Evolutionary conservation across 2,113 vertebrate species (phyloP).

Genomic region (Sinocyclocheilus anophthalmus): DNA sequence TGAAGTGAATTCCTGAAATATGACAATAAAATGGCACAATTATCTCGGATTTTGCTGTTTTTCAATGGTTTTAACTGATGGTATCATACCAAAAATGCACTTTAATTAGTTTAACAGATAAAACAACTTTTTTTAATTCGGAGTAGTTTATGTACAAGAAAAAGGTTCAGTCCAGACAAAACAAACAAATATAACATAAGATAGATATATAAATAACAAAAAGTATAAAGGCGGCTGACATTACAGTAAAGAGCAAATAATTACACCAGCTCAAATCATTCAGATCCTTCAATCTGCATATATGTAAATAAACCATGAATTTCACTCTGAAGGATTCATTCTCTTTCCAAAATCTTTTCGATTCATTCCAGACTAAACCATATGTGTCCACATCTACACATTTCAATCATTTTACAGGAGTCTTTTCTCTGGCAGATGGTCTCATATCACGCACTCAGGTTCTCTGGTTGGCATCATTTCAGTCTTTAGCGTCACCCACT

Average conservation of each 20-base stretch:
- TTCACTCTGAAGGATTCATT: not conserved
- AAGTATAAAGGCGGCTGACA: not conserved
- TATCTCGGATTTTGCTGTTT: not conserved
- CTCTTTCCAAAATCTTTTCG: constrained; percentile 14
- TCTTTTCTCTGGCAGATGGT: not conserved
- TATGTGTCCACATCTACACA: not conserved
- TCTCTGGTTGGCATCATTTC: constrained; percentile 49
- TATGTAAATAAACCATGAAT: constrained; percentile 7
- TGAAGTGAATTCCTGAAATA: constrained; percentile 8
- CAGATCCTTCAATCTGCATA: not conserved
- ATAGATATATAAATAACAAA: not conserved
- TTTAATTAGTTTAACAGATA: constrained; percentile 31
- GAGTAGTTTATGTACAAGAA: constrained; percentile 50
- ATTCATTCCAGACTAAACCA: not conserved
- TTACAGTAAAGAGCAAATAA: not conserved
- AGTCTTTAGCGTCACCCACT: constrained; percentile 89
- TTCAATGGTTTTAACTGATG: not conserved
- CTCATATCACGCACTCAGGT: not conserved
- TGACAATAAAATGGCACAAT: not conserved
- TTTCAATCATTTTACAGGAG: not conserved
- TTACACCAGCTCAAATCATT: constrained; percentile 10
- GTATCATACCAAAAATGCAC: not conserved
- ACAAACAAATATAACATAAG: constrained; percentile 11
- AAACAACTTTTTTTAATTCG: constrained; percentile 45
- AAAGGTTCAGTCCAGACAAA: not conserved